Base-by-base conservation (phyloP, 1,140 invertebrate species). In the Ceratitis capitata region DNA sequence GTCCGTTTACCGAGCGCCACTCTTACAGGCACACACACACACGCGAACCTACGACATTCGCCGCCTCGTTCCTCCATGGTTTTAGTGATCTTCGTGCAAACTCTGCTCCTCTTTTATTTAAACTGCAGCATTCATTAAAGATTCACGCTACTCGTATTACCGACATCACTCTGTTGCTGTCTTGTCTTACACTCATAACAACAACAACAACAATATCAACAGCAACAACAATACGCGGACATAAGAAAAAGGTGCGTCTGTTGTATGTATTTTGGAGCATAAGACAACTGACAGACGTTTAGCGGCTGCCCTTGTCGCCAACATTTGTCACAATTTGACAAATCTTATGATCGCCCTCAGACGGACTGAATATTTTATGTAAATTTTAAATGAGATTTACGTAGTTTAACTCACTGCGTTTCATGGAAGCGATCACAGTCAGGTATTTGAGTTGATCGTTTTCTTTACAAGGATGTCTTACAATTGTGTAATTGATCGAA, bases 251-350 rank as follows among this genome's bases (percentile, higher is more conserved):
- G 26, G 35, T 69, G 19, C 42, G 32, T 74, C 23, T n/a, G n/a
- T n/a, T n/a, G n/a, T n/a, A n/a, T n/a, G n/a, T n/a, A n/a, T n/a
- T n/a, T n/a, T n/a, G 39, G n/a, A 10, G 29, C n/a, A 61, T 61
- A 12, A 9, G 58, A 0, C 7, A 23, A 61, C 29, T 61, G 58
- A 29, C 58, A 32, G 58, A 14, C 58, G 58, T 61, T 56, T 61
- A 64, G 23, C 32, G 39, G 39, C 47, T 45, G 51, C 42, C 35
- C 19, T 49, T 56, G 49, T 82, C 69, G 49, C 69, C 69, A 85
- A 85, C 47, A 85, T 74, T 85, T 85, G 84, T 85, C 84, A 82
- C 58, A 51, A 82, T 78, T 58, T 82, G 84, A 85, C 84, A 85
- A 85, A 85, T 61, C 47, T 78, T 53, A 47, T 64, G 61, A 26